Evolutionary conservation across 2,113 vertebrate genomes (phyloP), one percentile per base, ranked within the genome.

Genomic region (Cinclus mexicanus): DNA sequence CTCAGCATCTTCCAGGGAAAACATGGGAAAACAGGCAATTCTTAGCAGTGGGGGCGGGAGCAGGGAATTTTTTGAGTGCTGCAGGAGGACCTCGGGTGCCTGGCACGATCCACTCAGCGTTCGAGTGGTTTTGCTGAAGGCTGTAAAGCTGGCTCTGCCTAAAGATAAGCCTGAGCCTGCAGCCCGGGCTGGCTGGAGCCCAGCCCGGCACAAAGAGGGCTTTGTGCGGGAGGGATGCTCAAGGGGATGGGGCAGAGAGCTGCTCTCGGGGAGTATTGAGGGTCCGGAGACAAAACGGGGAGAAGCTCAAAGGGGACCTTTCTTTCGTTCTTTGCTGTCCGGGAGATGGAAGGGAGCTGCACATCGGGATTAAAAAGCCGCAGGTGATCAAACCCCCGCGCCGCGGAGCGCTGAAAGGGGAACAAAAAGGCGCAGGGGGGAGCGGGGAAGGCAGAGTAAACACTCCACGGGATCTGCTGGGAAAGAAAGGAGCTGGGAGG

Each of bases 111-210:
- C 19, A 1, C 11, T 20, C 50, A 2, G 31, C 4, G 2, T 1
- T 56, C 0, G 3, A 71, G 19, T 1, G 12, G 68, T n/a, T 39
- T 47, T 67, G 60, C 74, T 31, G 90, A 24, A 75, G 88, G 60
- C 4, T 5, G 44, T 10, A 57, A 33, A 2, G 31, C 61, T 4
- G 20, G 57, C 88, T 82, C 37, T 4, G 22, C 67, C 85, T 24
- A 1, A 60, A 91, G 89, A 82, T 83, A 81, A 94, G 29, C 17
- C 19, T 5, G 80, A 64, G 68, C 76, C 70, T 4, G 52, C 68
- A 68, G 86, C 16, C 91, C 4, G n/a, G 64, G 91, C 96, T 97
- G 96, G 94, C 94, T 37, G 91, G 56, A 81, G 61, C 86, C 95
- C 95, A 96, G 61, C 0, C 18, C 35, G 4, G 83, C 89, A 95